phyloP scores from a whole-genome alignment of 2,113 vertebrate species.

The Catharus bicknelli region DNA sequence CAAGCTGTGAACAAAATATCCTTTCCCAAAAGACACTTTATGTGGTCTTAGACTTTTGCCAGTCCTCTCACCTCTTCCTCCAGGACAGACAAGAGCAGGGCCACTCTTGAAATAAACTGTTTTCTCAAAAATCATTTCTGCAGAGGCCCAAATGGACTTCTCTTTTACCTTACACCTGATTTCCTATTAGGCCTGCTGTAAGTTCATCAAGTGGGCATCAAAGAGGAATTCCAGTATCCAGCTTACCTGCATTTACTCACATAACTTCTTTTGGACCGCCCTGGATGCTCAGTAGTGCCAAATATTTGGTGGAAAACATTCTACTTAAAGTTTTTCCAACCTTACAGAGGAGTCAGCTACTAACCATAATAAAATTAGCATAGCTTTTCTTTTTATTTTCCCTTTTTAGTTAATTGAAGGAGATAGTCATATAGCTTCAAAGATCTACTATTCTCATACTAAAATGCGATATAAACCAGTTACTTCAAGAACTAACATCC shows the following conservation, averaged over 20 bases:
- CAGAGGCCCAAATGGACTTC: not conserved
- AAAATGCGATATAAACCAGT: not conserved
- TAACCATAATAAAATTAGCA: not conserved
- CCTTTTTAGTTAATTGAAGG: not conserved
- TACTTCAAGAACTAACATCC: not conserved
- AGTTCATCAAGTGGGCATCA: not conserved
- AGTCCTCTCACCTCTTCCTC: not conserved
- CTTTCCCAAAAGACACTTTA: not conserved
- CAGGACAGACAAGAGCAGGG: not conserved
- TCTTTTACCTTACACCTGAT: not conserved
- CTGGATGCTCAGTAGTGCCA: not conserved
- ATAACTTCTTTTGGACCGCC: not conserved
- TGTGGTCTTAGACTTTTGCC: not conserved
- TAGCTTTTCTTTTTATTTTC: accelerated
- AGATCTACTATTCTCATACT: not conserved
- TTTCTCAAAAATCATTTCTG: not conserved
- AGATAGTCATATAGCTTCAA: not conserved
- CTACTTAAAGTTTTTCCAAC: not conserved
- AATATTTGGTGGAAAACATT: not conserved
- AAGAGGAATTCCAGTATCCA: not conserved
- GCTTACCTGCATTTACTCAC: not conserved
- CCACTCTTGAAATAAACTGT: not conserved
- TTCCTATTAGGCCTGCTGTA: not conserved
- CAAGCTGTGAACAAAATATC: not conserved
- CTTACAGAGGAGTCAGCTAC: not conserved